phyloP scores from a whole-genome alignment of 1,140 invertebrate species.

The Bursaphelenchus mucronatus region DNA sequence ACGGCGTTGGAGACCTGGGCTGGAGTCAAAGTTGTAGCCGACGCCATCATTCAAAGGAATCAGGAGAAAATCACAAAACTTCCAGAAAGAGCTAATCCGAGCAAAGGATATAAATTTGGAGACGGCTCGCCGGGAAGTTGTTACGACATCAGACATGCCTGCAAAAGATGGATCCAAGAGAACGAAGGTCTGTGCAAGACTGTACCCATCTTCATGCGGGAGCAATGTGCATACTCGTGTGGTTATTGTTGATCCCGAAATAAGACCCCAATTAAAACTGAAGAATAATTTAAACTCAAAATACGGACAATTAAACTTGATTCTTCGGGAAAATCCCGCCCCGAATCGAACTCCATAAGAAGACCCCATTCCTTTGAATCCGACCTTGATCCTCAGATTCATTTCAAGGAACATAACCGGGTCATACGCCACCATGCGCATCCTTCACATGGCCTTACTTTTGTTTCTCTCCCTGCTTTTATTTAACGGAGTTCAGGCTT shows the following conservation, averaged over 20 bases:
- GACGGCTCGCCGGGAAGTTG: slow-evolving; percentile 51
- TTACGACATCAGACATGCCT: slow-evolving; percentile 53
- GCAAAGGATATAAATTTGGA: slow-evolving; percentile 46
- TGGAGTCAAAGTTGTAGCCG: slow-evolving; percentile 57
- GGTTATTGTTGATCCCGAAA: slow-evolving; percentile 7
- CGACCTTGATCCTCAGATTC: no score
- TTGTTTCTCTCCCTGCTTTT: no score
- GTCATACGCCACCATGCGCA: no score
- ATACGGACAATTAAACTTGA: no score
- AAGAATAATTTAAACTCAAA: no score
- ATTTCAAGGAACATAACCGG: no score
- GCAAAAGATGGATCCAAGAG: slow-evolving; percentile 57
- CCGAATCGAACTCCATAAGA: no score
- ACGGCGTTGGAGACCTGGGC: slow-evolving; percentile 59
- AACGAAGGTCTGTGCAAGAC: slow-evolving; percentile 51
- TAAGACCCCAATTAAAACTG: no score
- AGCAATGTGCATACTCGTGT: slow-evolving; percentile 36
- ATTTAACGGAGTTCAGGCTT: no score
- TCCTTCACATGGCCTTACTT: no score
- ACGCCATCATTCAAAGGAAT: slow-evolving; percentile 52
- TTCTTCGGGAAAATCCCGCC: no score
- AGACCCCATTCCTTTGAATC: no score
- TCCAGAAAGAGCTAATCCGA: not conserved
- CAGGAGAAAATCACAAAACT: slow-evolving; percentile 16
- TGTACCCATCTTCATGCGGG: slow-evolving; percentile 57